phyloP scores from a whole-genome alignment of 1,140 invertebrate genomes.

The Aphaenogaster floridana region DNA sequence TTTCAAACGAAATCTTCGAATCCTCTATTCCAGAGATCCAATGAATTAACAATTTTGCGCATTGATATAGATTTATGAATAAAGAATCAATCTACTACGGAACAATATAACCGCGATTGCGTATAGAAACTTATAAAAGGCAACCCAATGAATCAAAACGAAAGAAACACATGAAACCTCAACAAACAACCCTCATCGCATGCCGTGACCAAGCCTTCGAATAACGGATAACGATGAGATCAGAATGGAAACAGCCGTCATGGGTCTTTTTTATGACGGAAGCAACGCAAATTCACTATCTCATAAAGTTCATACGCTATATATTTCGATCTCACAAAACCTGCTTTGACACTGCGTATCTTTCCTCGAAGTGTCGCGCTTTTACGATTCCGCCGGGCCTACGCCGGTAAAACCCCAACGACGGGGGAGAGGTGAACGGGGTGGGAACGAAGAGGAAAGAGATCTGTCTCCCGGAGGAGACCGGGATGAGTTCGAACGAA shows the following conservation, averaged over 20 bases:
- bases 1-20: neutral
- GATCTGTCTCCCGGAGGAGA: conserved; percentile 5
- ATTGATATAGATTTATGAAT: neutral
- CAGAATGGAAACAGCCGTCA: conserved; percentile 5
- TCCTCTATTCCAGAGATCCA: neutral
- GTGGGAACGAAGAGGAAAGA: conserved; percentile 6
- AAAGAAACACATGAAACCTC: neutral
- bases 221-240: conserved; percentile 11
- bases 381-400: conserved; percentile 52
- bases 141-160: neutral
- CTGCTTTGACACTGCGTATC: conserved; percentile 10
- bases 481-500: conserved; percentile 9
- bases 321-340: conserved; percentile 33
- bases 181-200: neutral
- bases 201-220: neutral
- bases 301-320: conserved; percentile 37
- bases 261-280: conserved; percentile 6
- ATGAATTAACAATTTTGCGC: neutral
- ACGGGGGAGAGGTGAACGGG: neutral
- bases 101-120: neutral
- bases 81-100: neutral
- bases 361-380: conserved; percentile 1
- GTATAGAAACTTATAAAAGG: conserved; percentile 20
- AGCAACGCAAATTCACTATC: conserved; percentile 9
- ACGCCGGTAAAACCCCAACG: conserved; percentile 34